Evolutionary conservation across 2,797 vertebrate species (phyloP).

Genomic region (Heliangelus exortis): DNA sequence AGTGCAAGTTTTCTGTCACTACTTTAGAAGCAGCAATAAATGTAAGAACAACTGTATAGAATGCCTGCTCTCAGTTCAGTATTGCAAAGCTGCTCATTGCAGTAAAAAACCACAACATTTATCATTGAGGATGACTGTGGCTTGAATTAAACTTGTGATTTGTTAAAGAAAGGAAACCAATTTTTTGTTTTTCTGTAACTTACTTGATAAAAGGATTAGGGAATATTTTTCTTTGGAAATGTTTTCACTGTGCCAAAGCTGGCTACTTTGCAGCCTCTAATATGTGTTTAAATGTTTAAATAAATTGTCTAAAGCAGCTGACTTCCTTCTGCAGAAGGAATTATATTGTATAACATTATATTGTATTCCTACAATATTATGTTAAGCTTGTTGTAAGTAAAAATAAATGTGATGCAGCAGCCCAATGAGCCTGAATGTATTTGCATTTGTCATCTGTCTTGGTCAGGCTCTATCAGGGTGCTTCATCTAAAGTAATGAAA

Average conservation of each 20-base stretch:
- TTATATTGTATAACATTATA: too few species aligned
- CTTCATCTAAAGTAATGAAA: not conserved
- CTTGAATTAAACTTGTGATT: not conserved
- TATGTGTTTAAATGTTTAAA: not conserved
- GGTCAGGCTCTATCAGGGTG: not conserved
- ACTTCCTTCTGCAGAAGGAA: not conserved
- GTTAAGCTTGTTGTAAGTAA: not conserved
- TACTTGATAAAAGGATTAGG: not conserved
- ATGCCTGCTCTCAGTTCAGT: not conserved
- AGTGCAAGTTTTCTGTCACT: not conserved
- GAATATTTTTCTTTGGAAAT: not conserved
- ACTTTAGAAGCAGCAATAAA: not conserved
- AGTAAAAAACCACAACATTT: not conserved
- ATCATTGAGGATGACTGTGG: not conserved
- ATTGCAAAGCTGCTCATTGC: not conserved
- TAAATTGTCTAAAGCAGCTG: not conserved
- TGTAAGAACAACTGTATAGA: not conserved
- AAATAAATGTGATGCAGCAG: not conserved
- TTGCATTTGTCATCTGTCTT: not conserved
- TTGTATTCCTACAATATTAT: not conserved
- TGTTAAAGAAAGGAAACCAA: not conserved
- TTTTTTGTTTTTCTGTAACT: not conserved
- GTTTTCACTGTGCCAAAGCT: not conserved
- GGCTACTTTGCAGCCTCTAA: not conserved
- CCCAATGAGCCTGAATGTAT: not conserved